Base-by-base conservation (phyloP, 1,140 invertebrate species). In the Metopolophium dirhodum region DNA sequence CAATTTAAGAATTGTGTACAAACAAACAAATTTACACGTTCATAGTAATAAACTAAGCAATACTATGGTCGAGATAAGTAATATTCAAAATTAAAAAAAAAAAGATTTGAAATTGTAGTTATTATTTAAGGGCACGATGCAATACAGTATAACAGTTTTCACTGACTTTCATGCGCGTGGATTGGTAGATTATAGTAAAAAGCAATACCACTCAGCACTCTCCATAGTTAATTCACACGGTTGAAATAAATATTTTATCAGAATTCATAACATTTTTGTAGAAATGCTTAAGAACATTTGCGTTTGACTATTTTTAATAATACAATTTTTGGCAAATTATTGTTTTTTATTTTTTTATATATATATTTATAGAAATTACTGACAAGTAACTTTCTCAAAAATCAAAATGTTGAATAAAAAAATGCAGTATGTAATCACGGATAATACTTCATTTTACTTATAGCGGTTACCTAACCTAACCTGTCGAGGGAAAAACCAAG, bases 201-300 rank as follows among this genome's bases (percentile, higher is more conserved):
- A 68, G 6, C 20, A 54, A 54, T 1, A 7, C 2, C 20, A 51
- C 49, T 51, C 49, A 18, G 49, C 22, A 54, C 51, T 54, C 51
- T 54, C 22, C 22, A 22, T 54, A 23, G 26, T 61, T 61, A 30
- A 61, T 61, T 61, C 3, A 30, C 57, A 61, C 1, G 7, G 26
- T 61, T 30, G 9, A 68, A 30, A 68, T 30, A n/a, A 30, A 68
- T n/a, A n/a, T n/a, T n/a, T n/a, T n/a, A n/a, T n/a, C 61, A 68
- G n/a, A n/a, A n/a, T 68, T 68, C 1, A 18, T n/a, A 14, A n/a
- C 3, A 0, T 14, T 0, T 0, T 30, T 61, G 26, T 68, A 68
- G n/a, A 68, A 68, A 68, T 68, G 8, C 6, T 68, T 30, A n/a
- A 68, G 61, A 68, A n/a, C 26, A 61, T 61, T 30, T 30, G 8